Evolutionary conservation across 2,888 invertebrate species (phyloP).

Genomic region (Labia minor): DNA sequence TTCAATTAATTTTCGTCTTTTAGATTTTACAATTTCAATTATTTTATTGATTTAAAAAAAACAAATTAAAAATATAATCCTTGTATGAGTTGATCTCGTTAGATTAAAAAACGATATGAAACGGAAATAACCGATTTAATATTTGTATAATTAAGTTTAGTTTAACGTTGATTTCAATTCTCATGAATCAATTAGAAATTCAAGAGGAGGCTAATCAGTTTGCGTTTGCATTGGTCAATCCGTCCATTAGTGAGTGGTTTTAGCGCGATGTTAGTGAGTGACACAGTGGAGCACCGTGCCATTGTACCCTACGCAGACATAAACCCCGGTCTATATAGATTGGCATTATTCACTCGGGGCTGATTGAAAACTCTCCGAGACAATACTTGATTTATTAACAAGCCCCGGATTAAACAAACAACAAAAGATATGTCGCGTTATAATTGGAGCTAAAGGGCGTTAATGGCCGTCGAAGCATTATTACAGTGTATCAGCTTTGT

Average conservation of each 20-base stretch:
- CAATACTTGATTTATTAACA: constrained; percentile 13
- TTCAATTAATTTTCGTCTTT: no score
- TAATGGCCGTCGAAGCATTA: constrained; percentile 13
- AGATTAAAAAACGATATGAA: background rate
- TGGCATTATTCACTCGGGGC: background rate
- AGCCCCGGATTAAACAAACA: constrained; percentile 13
- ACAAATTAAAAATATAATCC: no score
- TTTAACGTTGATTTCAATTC: constrained; percentile 1
- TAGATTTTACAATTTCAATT: no score
- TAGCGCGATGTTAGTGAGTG: background rate
- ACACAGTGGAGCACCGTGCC: background rate
- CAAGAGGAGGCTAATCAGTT: background rate
- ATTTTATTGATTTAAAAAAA: no score
- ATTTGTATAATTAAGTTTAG: constrained; percentile 6
- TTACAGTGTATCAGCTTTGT: constrained; percentile 13
- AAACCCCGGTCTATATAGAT: background rate
- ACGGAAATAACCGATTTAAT: background rate
- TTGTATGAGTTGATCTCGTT: no score
- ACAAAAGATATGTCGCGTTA: constrained; percentile 13
- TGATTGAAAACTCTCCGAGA: constrained; percentile 3
- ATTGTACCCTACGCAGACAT: no score
- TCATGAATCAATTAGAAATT: constrained; percentile 5
- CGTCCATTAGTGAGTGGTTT: constrained; percentile 8
- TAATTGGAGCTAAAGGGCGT: constrained; percentile 13
- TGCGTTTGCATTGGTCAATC: constrained; percentile 13